Evolutionary conservation across 2,113 vertebrate species (phyloP).

Genomic region (Strix aluco): DNA sequence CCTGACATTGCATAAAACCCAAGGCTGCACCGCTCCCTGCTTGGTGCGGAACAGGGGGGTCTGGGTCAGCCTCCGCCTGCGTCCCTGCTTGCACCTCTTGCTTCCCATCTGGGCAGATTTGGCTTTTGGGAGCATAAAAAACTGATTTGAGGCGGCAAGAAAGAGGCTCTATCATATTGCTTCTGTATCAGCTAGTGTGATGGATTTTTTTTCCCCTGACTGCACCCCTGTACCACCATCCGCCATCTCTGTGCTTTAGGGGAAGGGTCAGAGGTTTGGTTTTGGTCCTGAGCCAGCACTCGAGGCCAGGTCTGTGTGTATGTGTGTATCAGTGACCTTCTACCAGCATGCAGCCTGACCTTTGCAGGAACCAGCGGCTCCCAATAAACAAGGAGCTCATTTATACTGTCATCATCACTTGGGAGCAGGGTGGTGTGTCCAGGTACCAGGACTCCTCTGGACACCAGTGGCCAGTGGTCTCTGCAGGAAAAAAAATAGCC

Average conservation of each 20-base stretch:
- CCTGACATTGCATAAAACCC: background rate
- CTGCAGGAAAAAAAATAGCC: background rate
- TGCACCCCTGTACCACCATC: fast-evolving
- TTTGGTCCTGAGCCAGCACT: background rate
- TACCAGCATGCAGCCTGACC: background rate
- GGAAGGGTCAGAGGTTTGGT: background rate
- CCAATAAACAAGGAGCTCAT: fast-evolving
- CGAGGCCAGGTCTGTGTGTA: background rate
- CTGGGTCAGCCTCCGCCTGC: background rate
- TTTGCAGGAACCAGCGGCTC: background rate
- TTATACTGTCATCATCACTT: background rate
- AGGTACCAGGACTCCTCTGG: background rate
- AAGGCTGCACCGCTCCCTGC: fast-evolving
- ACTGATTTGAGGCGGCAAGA: background rate
- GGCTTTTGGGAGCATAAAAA: background rate
- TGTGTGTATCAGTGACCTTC: no score
- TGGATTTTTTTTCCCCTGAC: background rate
- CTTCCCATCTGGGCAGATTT: background rate
- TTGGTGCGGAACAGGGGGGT: fast-evolving
- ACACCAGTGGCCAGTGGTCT: background rate
- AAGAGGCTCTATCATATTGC: fast-evolving
- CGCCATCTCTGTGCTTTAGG: no score
- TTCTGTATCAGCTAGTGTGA: background rate
- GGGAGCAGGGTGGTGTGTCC: background rate
- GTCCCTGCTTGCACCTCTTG: background rate